Evolutionary conservation across 1,140 invertebrate species (phyloP).

Genomic region (Temnothorax nylanderi): DNA sequence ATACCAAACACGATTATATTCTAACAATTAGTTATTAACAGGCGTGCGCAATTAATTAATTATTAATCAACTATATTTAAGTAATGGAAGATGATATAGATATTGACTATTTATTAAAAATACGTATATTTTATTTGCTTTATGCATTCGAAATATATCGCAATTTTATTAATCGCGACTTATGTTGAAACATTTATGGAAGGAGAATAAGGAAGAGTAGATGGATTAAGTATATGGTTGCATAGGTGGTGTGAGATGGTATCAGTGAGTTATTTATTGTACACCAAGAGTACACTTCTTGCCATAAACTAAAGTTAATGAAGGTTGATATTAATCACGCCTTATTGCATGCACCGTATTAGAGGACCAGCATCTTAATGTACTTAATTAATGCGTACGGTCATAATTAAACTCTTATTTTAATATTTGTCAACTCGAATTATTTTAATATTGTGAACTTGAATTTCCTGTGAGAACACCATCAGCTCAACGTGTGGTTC

Average conservation of each 20-base stretch:
- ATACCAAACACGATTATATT: background rate
- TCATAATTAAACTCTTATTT: background rate
- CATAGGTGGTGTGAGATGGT: no score
- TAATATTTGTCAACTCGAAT: background rate
- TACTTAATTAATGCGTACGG: background rate
- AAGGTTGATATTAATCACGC: no score
- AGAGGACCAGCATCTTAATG: background rate
- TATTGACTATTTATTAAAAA: background rate
- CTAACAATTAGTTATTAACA: background rate
- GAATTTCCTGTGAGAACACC: background rate
- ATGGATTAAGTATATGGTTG: no score
- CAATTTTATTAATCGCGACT: background rate
- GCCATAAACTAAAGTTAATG: no score
- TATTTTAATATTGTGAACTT: background rate
- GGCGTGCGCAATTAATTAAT: background rate
- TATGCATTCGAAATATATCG: background rate
- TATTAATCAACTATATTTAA: background rate
- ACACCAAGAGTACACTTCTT: no score
- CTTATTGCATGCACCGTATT: background rate
- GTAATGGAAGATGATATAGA: background rate
- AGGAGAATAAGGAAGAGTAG: no score
- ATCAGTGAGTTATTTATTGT: no score
- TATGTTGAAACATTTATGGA: no score
- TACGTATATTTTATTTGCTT: background rate
- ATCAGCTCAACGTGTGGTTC: background rate